Evolutionary conservation across 1,140 invertebrate genomes (phyloP), one percentile per base, ranked within the genome.

Genomic region (Drosophila watanabei): DNA sequence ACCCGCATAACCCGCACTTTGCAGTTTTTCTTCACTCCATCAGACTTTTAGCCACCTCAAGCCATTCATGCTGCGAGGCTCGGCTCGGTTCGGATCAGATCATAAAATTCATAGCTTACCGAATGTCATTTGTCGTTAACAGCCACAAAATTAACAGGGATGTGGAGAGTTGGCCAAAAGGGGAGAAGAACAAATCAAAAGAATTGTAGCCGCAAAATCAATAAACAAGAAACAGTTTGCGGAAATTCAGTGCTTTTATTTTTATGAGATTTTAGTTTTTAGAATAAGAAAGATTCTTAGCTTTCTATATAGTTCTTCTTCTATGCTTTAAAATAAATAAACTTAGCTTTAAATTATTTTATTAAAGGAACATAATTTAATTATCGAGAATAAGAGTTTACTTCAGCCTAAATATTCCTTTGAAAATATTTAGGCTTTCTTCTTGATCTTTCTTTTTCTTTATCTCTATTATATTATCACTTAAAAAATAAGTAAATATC

Each of bases 111-210:
- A 90, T 85, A 46, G 81, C 79, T 79, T 69, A 78, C 66, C 68
- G 82, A 90, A 90, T 90, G 86, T 76, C 86, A 90, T 90, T 90
- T 89, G 85, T 89, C 81, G 85, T 89, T 89, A 85, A 88, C 52
- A 60, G 52, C 80, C 71, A 48, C 84, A 75, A 87, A 79, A 85
- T 88, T 79, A 73, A 64, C 61, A 78, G 13, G 5, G 45, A 30
- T 24, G n/a, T 8, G 32, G 33, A 13, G 24, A 30, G 51, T 48
- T 20, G 30, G 51, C 0, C n/a, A n/a, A 30, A 14, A 45, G 9
- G 0, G 11, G 8, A 56, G 8, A 56, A 16, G 33, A 64, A 32
- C 48, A 62, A 75, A 70, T 81, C 70, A 54, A 80, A 70, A 35
- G 43, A 80, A 77, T 54, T 43, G 33, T n/a, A 72, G 61, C 65